Evolutionary conservation across 2,113 vertebrate species (phyloP), one percentile per base, ranked within the genome.

Genomic region (Oncorhynchus keta): DNA sequence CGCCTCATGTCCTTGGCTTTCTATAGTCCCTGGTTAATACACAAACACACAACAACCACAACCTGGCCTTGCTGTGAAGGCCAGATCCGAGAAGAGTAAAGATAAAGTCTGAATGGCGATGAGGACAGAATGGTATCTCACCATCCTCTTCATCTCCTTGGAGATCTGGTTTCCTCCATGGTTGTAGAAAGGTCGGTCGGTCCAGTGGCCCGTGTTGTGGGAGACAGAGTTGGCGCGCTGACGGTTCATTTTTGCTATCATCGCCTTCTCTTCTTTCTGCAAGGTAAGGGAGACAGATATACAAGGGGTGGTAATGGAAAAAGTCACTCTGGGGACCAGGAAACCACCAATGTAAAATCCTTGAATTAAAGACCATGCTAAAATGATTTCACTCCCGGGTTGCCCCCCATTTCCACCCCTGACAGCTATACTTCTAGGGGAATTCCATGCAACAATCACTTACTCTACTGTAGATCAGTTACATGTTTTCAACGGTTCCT

Each of bases 111-210:
- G 39, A 5, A 22, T 49, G 45, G 18, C 9, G 16, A 2, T 48
- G 62, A 26, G 12, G 12, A 24, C 26, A 22, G 66, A 59, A 12
- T 7, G n/a, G 18, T 22, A 48, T 28, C 89, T 95, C 93, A 99
- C 98, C 98, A 99, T 99, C 88, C 96, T 95, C 89, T 98, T 99
- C 97, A 99, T 97, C 92, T 99, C 98, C 92, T 99, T 99, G 86
- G 98, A 99, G 88, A 99, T 94, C 90, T 98, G 95, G 89, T 97
- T 96, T 75, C 90, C 89, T 0, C 94, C 94, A 77, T 99, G 97
- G 92, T 97, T 99, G 83, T 99, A 99, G 87, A 99, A 99, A 4
- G 97, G 96, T 0, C 97, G 93, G 81, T 99, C 98, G 0, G 95
- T 95, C 98, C 97, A 99, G 93, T 95, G 97, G 0, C 95, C 93